Percentiles rank a stretch among this genome's conserved stretches.
phyloP scores from a whole-genome alignment of 2,113 vertebrate genomes.

The Syrrhaptes paradoxus region DNA sequence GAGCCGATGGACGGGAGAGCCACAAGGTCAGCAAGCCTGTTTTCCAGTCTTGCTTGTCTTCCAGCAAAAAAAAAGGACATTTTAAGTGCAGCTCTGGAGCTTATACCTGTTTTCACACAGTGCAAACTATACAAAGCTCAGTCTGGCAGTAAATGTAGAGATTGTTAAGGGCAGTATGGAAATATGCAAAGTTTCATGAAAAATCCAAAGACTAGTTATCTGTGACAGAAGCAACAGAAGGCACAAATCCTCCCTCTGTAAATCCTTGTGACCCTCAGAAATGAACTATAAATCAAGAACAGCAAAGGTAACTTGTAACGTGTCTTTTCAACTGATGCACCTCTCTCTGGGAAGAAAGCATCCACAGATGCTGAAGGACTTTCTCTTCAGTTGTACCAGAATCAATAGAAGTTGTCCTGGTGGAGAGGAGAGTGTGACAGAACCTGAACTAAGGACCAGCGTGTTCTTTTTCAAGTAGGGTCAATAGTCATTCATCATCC shows the following conservation, averaged over 20 bases:
- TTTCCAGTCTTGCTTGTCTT: not conserved
- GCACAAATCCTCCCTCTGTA: not conserved
- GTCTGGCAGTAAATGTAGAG: not conserved
- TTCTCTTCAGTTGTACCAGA: not conserved
- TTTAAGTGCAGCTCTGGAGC: not conserved
- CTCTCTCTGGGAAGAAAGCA: not conserved
- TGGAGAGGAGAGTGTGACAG: not conserved
- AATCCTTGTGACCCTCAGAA: not conserved
- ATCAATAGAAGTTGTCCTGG: not conserved
- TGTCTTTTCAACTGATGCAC: not conserved
- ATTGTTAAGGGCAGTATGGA: not conserved
- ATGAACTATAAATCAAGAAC: not conserved
- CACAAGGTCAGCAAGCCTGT: not conserved
- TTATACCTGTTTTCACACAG: not conserved
- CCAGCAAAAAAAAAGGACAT: not conserved
- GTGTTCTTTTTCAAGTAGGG: conserved; percentile 12
- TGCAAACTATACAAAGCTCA: not conserved
- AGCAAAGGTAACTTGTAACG: not conserved
- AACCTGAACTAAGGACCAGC: not conserved
- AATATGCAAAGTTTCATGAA: not conserved
- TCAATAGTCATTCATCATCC: conserved; percentile 15
- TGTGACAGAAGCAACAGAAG: not conserved
- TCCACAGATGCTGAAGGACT: not conserved
- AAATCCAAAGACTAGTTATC: not conserved
- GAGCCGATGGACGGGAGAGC: not conserved